These are phyloP conservation scores for Scaptomyza pallida DNA, from an alignment of 1,140 invertebrate species.

Conservation along the genomic window DNA sequence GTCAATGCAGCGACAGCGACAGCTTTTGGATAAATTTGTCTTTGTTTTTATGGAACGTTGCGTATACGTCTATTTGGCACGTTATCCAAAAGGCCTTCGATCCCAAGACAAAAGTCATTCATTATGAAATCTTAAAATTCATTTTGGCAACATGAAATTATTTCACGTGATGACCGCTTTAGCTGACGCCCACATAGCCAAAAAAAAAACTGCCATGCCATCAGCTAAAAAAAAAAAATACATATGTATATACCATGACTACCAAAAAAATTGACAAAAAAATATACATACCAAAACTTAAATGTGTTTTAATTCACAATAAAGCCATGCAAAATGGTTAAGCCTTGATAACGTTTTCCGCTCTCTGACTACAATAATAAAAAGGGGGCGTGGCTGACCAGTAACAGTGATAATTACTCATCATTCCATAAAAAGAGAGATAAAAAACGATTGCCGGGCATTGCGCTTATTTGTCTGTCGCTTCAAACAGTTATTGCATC, in stretches of 20 bases:
- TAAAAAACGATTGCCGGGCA: constrained; percentile 17
- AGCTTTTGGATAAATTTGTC: constrained; percentile 24
- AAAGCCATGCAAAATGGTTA: background rate
- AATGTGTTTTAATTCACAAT: no score
- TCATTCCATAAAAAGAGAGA: background rate
- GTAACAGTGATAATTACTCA: constrained; percentile 3
- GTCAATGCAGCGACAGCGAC: constrained; percentile 53
- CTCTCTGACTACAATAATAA: background rate
- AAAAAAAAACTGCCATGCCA: background rate
- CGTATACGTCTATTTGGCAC: constrained; percentile 16
- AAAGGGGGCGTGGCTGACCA: constrained; percentile 17
- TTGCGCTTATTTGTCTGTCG: constrained; percentile 2
- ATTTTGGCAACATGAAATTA: constrained; percentile 64
- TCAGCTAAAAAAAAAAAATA: constrained; percentile 5
- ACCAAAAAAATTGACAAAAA: background rate
- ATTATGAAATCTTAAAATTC: constrained; percentile 51
- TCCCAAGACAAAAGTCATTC: constrained; percentile 57
- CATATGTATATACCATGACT: background rate
- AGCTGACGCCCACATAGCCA: constrained; percentile 29
- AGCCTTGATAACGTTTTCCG: constrained; percentile 1
- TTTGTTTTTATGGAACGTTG: constrained; percentile 47
- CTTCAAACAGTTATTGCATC: constrained; percentile 38
- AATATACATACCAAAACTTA: background rate
- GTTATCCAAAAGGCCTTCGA: constrained; percentile 47
- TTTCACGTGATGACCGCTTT: constrained; percentile 64